Percentiles rank a stretch among this genome's conserved stretches.
phyloP scores from a whole-genome alignment of 2,113 vertebrate species.

The Corvus moneduloides region DNA sequence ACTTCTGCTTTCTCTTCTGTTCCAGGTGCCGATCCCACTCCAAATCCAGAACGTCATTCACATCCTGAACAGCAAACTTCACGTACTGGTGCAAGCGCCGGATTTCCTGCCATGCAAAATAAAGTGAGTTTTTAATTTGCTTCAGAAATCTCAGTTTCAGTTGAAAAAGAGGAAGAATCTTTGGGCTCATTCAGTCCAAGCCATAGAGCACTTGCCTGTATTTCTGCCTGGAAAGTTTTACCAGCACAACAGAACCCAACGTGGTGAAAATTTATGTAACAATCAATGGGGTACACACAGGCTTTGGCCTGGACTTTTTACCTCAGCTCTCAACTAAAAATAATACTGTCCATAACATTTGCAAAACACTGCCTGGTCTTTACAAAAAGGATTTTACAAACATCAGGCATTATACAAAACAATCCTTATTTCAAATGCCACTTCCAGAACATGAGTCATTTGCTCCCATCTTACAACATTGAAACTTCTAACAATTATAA shows the following conservation, averaged over 20 bases:
- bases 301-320: neutral
- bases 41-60: slow-evolving; percentile 91
- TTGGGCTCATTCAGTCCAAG: neutral
- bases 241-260: neutral
- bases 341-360: neutral
- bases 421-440: neutral
- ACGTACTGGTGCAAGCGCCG: slow-evolving; percentile 91
- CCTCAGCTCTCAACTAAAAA: neutral
- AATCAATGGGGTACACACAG: neutral
- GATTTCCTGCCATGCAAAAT: slow-evolving; percentile 80
- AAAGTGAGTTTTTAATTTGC: neutral
- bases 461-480: neutral
- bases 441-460: slow-evolving; percentile 4
- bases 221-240: neutral
- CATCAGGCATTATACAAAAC: neutral
- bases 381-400: neutral
- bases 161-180: neutral
- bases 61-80: slow-evolving; percentile 91
- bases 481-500: neutral
- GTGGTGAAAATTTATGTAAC: neutral
- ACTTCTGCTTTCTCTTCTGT: slow-evolving; percentile 89
- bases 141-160: neutral
- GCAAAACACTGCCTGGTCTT: neutral
- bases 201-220: accelerated
- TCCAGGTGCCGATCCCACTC: slow-evolving; percentile 95